These are phyloP conservation scores for Pristionchus exspectatus DNA, from an alignment of 2,888 invertebrate genomes.

Conservation along the genomic window DNA sequence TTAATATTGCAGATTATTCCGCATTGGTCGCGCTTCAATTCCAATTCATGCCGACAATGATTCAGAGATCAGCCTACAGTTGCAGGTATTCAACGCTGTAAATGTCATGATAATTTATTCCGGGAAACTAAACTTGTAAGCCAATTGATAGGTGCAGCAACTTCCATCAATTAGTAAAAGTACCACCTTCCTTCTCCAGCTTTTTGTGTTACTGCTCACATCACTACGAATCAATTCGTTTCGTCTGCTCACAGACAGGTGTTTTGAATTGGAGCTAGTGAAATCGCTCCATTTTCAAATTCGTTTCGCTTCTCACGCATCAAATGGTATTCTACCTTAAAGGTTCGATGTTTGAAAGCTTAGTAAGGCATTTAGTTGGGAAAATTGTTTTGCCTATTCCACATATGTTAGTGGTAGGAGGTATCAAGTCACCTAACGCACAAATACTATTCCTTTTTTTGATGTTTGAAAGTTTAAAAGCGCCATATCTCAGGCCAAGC, in stretches of 20 bases:
- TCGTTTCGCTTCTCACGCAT: not conserved
- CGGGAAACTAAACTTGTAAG: too few relatives aligned
- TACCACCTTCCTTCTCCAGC: not conserved
- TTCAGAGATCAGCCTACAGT: not conserved
- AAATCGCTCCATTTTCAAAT: not conserved
- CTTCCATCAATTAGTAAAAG: too few relatives aligned
- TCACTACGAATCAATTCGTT: not conserved
- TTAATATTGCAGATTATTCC: not conserved
- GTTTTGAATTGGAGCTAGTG: not conserved
- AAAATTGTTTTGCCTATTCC: too few relatives aligned
- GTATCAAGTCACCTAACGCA: too few relatives aligned
- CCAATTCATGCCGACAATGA: not conserved
- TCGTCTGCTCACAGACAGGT: not conserved
- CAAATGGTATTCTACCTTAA: not conserved
- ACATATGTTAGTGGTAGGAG: too few relatives aligned
- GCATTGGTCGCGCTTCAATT: not conserved
- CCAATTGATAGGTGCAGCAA: too few relatives aligned
- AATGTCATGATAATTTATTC: not conserved
- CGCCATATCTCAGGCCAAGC: not conserved
- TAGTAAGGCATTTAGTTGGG: too few relatives aligned
- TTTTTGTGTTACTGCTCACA: not conserved
- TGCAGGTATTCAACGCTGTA: not conserved
- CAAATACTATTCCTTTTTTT: not conserved
- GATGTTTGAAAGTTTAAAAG: not conserved
- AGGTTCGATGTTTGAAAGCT: not conserved